Conservation (phyloP, 1,140 invertebrate species). For the Oedothorax gibbosus region DNA sequence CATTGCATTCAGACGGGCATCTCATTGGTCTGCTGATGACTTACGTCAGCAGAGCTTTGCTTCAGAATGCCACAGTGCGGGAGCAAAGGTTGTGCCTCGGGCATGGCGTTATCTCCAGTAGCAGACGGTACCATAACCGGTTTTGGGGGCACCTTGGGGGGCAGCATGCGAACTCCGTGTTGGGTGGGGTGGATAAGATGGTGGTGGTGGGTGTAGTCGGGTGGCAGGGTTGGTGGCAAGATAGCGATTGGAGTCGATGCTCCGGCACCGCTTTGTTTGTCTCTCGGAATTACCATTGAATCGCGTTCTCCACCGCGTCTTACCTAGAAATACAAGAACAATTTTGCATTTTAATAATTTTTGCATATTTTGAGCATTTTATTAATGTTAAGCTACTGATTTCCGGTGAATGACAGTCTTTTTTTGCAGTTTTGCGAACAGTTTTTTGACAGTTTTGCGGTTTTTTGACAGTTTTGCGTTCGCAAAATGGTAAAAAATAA, state of each 20-base stretch:
- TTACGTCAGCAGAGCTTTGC: conserved; percentile 16
- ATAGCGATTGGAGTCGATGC: conserved; percentile 46
- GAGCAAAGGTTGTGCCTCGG: conserved; percentile 52
- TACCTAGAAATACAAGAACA: conserved; percentile 27
- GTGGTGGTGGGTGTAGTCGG: conserved; percentile 52
- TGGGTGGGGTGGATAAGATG: conserved; percentile 45
- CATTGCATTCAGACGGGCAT: conserved; percentile 52
- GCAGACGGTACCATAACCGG: conserved; percentile 49
- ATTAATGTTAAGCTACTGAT: no score
- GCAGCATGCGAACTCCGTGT: conserved; percentile 52
- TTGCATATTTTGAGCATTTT: no score
- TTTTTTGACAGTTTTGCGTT: no score
- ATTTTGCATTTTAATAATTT: no score
- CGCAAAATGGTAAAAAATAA: no score
- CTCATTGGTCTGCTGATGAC: conserved; percentile 47
- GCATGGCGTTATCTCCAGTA: conserved; percentile 33
- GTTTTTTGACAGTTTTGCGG: no score
- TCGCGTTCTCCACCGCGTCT: conserved; percentile 31
- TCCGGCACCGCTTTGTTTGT: conserved; percentile 20
- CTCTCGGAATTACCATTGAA: conserved; percentile 36
- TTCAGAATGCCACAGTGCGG: conserved; percentile 41
- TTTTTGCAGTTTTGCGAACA: no score
- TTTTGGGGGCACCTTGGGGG: conserved; percentile 53
- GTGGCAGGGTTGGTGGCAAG: conserved; percentile 47
- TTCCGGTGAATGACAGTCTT: no score